A percentile compares a stretch with the other conserved stretches of the same genome.
These are phyloP conservation scores for Tolypeutes matacus DNA, from an alignment of 2,797 vertebrate species.

Conservation along the genomic window DNA sequence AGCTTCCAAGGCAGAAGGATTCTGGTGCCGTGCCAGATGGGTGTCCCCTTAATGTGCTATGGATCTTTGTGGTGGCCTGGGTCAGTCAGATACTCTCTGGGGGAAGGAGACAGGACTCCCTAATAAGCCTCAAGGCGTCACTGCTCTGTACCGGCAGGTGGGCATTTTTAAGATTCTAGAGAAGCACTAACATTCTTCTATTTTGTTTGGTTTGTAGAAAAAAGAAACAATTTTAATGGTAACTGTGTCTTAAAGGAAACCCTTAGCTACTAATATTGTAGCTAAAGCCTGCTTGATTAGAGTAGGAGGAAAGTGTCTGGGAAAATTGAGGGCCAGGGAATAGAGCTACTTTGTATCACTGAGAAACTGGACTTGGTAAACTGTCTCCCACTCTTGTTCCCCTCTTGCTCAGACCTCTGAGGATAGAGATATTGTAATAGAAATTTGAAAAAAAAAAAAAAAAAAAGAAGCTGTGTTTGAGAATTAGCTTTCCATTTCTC, in stretches of 20 bases:
- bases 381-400: background rate
- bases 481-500: background rate
- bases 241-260: conserved; percentile 25
- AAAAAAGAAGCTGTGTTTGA: too few species aligned
- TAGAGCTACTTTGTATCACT: background rate
- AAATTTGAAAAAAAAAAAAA: background rate
- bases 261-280: background rate
- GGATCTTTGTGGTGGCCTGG: background rate
- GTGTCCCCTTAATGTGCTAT: background rate
- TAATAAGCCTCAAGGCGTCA: background rate
- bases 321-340: background rate
- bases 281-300: background rate
- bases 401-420: background rate
- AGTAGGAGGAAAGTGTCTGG: background rate
- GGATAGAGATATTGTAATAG: background rate
- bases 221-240: background rate
- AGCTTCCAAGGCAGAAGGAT: background rate
- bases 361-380: background rate
- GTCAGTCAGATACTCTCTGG: background rate
- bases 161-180: background rate
- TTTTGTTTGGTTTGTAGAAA: background rate
- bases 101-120: background rate
- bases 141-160: background rate
- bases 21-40: background rate
- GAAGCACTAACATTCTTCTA: background rate